A percentile compares a stretch with the other conserved stretches of the same genome.
phyloP scores from a whole-genome alignment of 2,113 vertebrate species.

The Halichoeres trimaculatus region DNA sequence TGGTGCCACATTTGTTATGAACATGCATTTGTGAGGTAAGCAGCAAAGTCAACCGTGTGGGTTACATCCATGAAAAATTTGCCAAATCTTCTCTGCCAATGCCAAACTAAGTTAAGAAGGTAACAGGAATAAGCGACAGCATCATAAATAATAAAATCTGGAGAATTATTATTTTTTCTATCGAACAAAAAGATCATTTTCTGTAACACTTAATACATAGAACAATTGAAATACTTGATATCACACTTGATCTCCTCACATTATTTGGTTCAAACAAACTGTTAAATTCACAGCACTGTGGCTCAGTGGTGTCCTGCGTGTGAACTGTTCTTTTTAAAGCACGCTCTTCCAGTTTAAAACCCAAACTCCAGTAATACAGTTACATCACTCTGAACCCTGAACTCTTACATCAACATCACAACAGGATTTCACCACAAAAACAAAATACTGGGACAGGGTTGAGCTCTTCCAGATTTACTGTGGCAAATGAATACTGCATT shows the following conservation, averaged over 20 bases:
- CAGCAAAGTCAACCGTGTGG: too few species aligned
- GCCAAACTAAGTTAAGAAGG: not conserved
- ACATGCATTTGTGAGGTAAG: too few species aligned
- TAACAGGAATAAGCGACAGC: not conserved
- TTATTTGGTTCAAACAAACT: not conserved
- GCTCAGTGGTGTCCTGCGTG: conserved; percentile 20
- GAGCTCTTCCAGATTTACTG: conserved; percentile 21
- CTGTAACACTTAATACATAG: not conserved
- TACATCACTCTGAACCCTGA: conserved; percentile 52
- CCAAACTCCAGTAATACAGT: conserved; percentile 47
- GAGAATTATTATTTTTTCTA: too few species aligned
- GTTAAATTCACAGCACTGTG: not conserved
- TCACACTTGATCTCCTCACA: not conserved
- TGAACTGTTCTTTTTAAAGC: conserved; percentile 40
- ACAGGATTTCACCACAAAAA: conserved; percentile 29
- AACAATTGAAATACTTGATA: not conserved
- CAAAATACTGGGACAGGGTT: conserved; percentile 22
- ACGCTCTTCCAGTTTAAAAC: conserved; percentile 26
- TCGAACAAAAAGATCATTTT: too few species aligned
- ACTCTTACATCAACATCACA: conserved; percentile 24
- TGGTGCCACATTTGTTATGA: too few species aligned
- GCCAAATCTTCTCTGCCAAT: not conserved
- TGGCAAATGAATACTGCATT: not conserved
- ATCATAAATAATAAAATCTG: too few species aligned
- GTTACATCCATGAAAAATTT: too few species aligned